Conservation (phyloP, 2,113 vertebrate genomes). For the Mastomys coucha region DNA sequence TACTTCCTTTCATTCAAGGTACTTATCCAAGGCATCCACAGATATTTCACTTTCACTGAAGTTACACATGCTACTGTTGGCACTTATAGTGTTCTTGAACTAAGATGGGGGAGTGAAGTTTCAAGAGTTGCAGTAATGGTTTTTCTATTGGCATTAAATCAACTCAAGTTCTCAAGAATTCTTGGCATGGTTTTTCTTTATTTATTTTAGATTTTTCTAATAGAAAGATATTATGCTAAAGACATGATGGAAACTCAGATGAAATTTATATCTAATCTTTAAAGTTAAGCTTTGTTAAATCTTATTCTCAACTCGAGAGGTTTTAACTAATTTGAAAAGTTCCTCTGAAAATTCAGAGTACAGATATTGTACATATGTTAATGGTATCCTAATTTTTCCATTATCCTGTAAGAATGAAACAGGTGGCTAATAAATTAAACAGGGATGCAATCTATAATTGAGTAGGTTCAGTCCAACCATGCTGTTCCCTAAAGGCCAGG, state of each 20-base stretch:
- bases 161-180: conserved; percentile 14
- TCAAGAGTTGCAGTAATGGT: not conserved
- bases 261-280: conserved; percentile 21
- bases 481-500: conserved; percentile 72
- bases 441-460: conserved; percentile 84
- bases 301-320: conserved; percentile 60
- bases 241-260: not conserved
- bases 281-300: not conserved
- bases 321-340: conserved; percentile 64
- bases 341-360: conserved; percentile 60
- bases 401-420: conserved; percentile 79
- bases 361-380: conserved; percentile 56
- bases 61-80: not conserved
- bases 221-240: not conserved
- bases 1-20: not conserved
- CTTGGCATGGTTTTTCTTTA: not conserved
- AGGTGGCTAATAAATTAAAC: conserved; percentile 87
- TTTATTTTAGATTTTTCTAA: conserved; percentile 47
- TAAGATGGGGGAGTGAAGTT: not conserved
- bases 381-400: conserved; percentile 80
- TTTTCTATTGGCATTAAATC: conserved; percentile 20
- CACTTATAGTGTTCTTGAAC: not conserved
- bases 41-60: not conserved
- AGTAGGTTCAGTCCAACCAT: conserved; percentile 75
- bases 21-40: not conserved